Evolutionary conservation across 1,140 invertebrate species (phyloP).

Genomic region (Platyscapa corneri): DNA sequence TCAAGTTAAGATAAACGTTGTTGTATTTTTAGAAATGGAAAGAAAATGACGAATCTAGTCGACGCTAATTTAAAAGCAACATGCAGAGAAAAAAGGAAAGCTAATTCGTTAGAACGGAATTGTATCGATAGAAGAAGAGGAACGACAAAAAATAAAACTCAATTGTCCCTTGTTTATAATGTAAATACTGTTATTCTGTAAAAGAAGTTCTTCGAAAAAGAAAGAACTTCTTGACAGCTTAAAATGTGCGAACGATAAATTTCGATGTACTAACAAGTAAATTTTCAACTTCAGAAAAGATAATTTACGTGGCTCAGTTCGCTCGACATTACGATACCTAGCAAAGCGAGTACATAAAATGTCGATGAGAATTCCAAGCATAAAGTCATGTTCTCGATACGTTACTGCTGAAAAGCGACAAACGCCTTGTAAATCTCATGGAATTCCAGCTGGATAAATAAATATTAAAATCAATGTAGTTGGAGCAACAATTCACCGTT

Average conservation of each 20-base stretch:
- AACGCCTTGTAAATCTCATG: background rate
- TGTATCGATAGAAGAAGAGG: background rate
- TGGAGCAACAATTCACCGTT: background rate
- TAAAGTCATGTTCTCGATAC: background rate
- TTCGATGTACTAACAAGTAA: background rate
- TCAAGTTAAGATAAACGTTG: too few species aligned
- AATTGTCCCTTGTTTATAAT: background rate
- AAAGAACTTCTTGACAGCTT: background rate
- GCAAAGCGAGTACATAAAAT: background rate
- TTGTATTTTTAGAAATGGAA: too few species aligned
- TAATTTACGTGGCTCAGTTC: background rate
- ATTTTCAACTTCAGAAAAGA: background rate
- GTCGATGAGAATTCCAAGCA: background rate
- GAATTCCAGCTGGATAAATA: background rate
- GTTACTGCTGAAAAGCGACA: background rate
- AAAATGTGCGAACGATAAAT: slow-evolving; percentile 3
- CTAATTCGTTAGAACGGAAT: background rate
- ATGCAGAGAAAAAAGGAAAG: background rate
- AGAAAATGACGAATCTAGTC: background rate
- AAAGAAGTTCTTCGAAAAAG: background rate
- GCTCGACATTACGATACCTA: background rate
- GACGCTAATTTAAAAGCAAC: background rate
- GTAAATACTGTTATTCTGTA: background rate
- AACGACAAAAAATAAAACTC: background rate
- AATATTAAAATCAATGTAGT: background rate